A percentile compares a stretch with the other conserved stretches of the same genome.
Evolutionary conservation across 2,888 invertebrate genomes (phyloP).

Genomic region (Agrochola lychnidis): DNA sequence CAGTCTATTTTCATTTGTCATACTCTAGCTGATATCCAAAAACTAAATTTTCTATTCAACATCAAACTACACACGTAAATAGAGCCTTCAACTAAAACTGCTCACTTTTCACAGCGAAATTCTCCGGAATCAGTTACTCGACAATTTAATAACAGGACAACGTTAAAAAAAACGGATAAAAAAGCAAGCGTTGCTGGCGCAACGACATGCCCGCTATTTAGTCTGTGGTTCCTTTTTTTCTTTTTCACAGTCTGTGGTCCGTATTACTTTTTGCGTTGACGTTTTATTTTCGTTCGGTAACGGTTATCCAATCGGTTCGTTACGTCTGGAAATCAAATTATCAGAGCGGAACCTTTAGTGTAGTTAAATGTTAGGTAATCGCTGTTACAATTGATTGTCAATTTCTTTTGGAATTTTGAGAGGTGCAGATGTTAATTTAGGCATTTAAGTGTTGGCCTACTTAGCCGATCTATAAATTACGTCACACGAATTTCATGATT

Average conservation of each 20-base stretch:
- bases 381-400: conserved; percentile 26
- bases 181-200: conserved; percentile 50
- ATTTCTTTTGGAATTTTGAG: conserved; percentile 9
- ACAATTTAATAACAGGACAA: conserved; percentile 67
- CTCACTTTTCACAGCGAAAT: conserved; percentile 41
- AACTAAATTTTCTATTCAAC: not conserved
- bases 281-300: conserved; percentile 66
- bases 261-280: conserved; percentile 60
- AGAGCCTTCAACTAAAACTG: conserved; percentile 3
- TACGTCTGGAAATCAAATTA: conserved; percentile 55
- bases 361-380: conserved; percentile 36
- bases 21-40: not conserved
- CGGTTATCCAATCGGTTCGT: conserved; percentile 72
- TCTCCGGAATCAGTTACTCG: conserved; percentile 58
- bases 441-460: not conserved
- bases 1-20: too few relatives aligned
- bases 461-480: not conserved
- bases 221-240: conserved; percentile 63
- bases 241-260: conserved; percentile 62
- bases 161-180: conserved; percentile 41
- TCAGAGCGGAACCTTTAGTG: conserved; percentile 51
- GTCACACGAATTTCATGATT: too few relatives aligned
- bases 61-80: conserved; percentile 11
- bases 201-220: conserved; percentile 66
- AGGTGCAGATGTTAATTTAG: not conserved